A percentile compares a stretch with the other conserved stretches of the same genome.
Conservation (phyloP, 2,888 invertebrate genomes). For the Stegana nigrithorax region DNA sequence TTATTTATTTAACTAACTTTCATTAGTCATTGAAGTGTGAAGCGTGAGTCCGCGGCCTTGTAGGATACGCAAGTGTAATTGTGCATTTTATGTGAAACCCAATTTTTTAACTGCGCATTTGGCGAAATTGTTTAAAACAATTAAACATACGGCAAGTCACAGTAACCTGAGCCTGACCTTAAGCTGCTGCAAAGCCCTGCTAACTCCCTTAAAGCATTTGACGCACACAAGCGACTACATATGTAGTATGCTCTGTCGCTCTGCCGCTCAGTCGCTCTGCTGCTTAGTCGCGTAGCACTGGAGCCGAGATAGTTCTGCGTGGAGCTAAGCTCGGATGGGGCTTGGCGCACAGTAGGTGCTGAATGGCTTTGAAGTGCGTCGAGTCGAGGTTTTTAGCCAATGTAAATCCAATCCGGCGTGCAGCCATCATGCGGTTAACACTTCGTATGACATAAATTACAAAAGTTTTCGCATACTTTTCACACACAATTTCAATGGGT, state of each 20-base stretch:
- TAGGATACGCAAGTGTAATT: too few relatives aligned
- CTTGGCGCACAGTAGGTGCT: constrained; percentile 24
- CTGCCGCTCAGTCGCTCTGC: neutral
- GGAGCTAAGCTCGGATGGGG: constrained; percentile 3
- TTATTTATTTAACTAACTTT: constrained; percentile 57
- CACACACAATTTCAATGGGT: constrained; percentile 41
- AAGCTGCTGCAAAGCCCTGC: constrained; percentile 24
- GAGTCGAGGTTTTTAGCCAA: constrained; percentile 48
- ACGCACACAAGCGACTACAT: neutral
- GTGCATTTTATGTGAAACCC: too few relatives aligned
- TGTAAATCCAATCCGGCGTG: constrained; percentile 60
- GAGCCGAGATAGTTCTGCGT: constrained; percentile 8
- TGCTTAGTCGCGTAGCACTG: neutral
- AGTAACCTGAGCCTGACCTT: constrained; percentile 25
- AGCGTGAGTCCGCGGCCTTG: constrained; percentile 30
- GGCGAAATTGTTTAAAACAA: constrained; percentile 19
- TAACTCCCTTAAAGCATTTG: constrained; percentile 50
- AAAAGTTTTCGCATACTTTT: constrained; percentile 61
- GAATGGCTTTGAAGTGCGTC: constrained; percentile 40
- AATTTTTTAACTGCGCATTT: too few relatives aligned
- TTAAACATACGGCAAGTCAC: neutral
- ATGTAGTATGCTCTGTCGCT: too few relatives aligned
- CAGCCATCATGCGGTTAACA: constrained; percentile 63
- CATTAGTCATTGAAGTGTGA: constrained; percentile 47
- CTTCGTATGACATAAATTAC: constrained; percentile 63